Percentiles rank a stretch among this genome's conserved stretches.
Conservation (phyloP, 2,888 invertebrate species). For the Chrysolina americana region DNA sequence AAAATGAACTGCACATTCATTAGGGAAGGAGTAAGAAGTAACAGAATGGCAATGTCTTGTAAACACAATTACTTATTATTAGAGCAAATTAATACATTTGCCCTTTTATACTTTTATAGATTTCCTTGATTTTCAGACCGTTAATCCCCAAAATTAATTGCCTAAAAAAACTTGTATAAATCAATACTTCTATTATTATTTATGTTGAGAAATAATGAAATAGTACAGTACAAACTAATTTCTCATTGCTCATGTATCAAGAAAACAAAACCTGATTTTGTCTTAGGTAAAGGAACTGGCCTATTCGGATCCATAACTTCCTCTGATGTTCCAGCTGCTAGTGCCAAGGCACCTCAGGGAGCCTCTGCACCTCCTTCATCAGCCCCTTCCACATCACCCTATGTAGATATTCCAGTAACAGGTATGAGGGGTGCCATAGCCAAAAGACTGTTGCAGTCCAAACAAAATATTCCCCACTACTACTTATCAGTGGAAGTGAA, state of each 20-base stretch:
- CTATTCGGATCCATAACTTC: slow-evolving; percentile 88
- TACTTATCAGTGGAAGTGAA: slow-evolving; percentile 90
- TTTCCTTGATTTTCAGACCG: too few species aligned
- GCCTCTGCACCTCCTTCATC: slow-evolving; percentile 55
- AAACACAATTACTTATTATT: too few species aligned
- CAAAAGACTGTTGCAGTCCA: slow-evolving; percentile 88
- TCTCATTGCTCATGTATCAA: neutral
- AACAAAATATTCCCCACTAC: slow-evolving; percentile 97
- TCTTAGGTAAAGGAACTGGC: slow-evolving; percentile 77
- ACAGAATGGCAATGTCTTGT: too few species aligned
- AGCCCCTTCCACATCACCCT: slow-evolving; percentile 63
- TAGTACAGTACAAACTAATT: too few species aligned
- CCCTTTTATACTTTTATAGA: too few species aligned
- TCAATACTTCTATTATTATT: too few species aligned
- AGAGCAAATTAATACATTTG: too few species aligned
- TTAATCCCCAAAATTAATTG: too few species aligned
- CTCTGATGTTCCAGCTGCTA: slow-evolving; percentile 75
- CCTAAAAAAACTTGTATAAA: too few species aligned
- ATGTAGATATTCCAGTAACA: slow-evolving; percentile 85
- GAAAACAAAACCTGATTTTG: slow-evolving; percentile 16
- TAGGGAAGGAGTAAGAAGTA: too few species aligned
- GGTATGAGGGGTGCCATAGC: slow-evolving; percentile 92
- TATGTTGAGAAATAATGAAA: too few species aligned
- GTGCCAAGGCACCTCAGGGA: slow-evolving; percentile 47
- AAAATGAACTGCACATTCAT: too few species aligned